Base-by-base conservation (phyloP, 1,140 invertebrate genomes). In the Drosophila nasuta region DNA sequence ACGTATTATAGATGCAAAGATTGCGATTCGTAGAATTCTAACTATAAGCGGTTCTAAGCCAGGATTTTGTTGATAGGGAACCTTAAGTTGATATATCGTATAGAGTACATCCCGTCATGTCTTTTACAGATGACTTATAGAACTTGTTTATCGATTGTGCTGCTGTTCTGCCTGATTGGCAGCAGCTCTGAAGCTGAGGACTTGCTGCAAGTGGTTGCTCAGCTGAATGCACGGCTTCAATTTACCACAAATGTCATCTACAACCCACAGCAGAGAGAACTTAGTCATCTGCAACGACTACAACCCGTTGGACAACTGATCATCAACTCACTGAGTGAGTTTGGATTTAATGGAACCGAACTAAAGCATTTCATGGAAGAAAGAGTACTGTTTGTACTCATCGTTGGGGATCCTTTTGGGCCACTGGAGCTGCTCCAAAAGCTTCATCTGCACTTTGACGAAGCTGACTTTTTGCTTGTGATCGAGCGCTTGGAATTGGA, bases 51-150 rank as follows among this genome's bases (percentile, higher is more conserved):
- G 20, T 20, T 20, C 3, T 20, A 0, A 20, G 20, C 20, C 20
- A 4, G 20, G 20, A 25, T 25, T 25, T 3, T 33, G 30, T 33
- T 33, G 30, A 33, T 33, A 25, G 20, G 20, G 20, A 25, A 25
- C 20, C 20, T 33, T 33, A 33, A 33, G 5, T 33, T 33, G 5
- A 7, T 33, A 33, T 33, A 5, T 8, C 30, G 30, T 8, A 7
- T 33, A 33, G 6, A 5, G 7, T 33, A 33, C 5, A 35, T 17
- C 15, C 35, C 62, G 1, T 10, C 3, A n/a, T 54, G 28, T 75
- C 11, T 79, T 35, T 85, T 86, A 4, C 82, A 86, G 82, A 86
- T 86, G 82, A 10, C 46, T 10, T 41, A 43, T 15, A 20, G 46
- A 17, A 10, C 52, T 10, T n/a, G 6, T 45, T 28, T 66, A 0